Conservation (phyloP, 2,113 vertebrate genomes). For the Hymenochirus boettgeri region DNA sequence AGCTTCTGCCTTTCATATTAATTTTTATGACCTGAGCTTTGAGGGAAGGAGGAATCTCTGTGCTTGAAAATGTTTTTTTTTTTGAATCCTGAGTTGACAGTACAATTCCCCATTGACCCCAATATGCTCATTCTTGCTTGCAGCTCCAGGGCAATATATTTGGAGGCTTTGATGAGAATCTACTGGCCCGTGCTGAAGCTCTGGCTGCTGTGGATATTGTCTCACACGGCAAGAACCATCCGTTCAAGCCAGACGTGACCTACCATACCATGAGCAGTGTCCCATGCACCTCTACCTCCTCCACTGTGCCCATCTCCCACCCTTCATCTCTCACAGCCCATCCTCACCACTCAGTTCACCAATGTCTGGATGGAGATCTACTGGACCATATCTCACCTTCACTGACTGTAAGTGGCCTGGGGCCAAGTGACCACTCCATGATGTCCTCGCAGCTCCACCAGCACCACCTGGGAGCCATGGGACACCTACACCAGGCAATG, state of each 20-base stretch:
- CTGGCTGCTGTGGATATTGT: slow-evolving; percentile 91
- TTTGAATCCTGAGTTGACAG: slow-evolving; percentile 84
- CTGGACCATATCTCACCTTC: slow-evolving; percentile 84
- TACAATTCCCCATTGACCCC: slow-evolving; percentile 86
- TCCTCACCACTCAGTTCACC: slow-evolving; percentile 69
- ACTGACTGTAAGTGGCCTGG: slow-evolving; percentile 76
- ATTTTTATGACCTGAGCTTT: slow-evolving; percentile 96
- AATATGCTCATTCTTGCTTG: slow-evolving; percentile 75
- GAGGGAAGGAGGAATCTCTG: slow-evolving; percentile 80
- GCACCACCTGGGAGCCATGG: slow-evolving; percentile 72
- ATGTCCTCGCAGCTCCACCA: slow-evolving; percentile 68
- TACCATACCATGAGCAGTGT: slow-evolving; percentile 94
- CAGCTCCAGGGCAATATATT: slow-evolving; percentile 99
- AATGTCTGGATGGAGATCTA: slow-evolving; percentile 80
- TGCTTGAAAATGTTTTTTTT: slow-evolving; percentile 84
- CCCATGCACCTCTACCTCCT: slow-evolving; percentile 77
- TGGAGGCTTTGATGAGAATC: slow-evolving; percentile 94
- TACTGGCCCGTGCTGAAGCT: slow-evolving; percentile 94
- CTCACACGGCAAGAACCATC: slow-evolving; percentile 86
- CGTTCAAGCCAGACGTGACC: slow-evolving; percentile 87
- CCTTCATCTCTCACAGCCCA: slow-evolving; percentile 68
- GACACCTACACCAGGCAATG: slow-evolving; percentile 83
- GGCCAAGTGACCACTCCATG: slow-evolving; percentile 69
- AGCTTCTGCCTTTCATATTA: slow-evolving; percentile 83
- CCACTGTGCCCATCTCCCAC: slow-evolving; percentile 77